Evolutionary conservation across 2,797 vertebrate species (phyloP).

Genomic region (Dryobates pubescens): DNA sequence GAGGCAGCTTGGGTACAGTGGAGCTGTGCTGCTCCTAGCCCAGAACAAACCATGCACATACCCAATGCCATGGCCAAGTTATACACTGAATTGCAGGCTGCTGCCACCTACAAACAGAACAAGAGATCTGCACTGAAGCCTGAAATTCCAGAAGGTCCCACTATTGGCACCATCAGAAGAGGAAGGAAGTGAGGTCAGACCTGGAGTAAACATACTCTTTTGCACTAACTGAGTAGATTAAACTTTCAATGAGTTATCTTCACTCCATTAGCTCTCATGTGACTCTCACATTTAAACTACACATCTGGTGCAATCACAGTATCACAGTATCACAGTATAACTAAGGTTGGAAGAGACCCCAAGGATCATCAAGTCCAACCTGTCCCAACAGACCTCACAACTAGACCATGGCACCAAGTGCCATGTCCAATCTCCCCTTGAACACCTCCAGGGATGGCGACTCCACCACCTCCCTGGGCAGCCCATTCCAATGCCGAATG

Average conservation of each 20-base stretch:
- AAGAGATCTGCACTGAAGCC: neutral
- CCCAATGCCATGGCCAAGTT: neutral
- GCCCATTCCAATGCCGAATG: too few relatives aligned
- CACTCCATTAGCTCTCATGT: neutral
- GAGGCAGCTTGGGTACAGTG: neutral
- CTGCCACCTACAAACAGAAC: neutral
- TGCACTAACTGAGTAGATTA: fast-evolving
- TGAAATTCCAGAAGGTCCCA: neutral
- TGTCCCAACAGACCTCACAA: too few relatives aligned
- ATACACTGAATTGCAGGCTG: neutral
- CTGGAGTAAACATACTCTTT: neutral
- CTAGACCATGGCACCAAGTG: too few relatives aligned
- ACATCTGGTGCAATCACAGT: neutral
- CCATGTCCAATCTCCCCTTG: too few relatives aligned
- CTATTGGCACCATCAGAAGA: neutral
- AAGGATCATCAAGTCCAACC: too few relatives aligned
- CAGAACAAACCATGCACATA: neutral
- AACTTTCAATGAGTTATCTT: neutral
- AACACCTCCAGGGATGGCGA: too few relatives aligned
- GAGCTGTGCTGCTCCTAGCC: neutral
- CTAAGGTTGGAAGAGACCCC: too few relatives aligned
- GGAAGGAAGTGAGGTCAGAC: neutral
- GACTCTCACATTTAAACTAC: neutral
- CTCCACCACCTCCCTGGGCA: too few relatives aligned
- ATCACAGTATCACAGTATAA: too few relatives aligned